phyloP scores from a whole-genome alignment of 2,113 vertebrate genomes.

The Ctenodactylus gundi region DNA sequence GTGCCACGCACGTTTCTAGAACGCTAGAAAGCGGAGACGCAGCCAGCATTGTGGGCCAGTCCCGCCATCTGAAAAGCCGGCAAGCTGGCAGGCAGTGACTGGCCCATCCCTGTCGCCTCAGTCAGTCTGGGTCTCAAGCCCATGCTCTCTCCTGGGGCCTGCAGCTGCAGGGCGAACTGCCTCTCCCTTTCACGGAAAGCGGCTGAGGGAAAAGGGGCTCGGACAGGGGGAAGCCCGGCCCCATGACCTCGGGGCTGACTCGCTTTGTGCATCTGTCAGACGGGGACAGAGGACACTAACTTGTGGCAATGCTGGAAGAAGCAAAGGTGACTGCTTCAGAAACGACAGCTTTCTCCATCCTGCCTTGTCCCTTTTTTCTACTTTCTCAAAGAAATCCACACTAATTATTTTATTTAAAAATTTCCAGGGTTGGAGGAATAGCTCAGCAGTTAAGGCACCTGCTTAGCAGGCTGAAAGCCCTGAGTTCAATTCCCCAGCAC shows the following conservation, averaged over 20 bases:
- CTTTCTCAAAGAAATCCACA: neutral
- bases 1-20: too few species aligned
- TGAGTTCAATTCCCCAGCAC: too few species aligned
- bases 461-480: too few species aligned
- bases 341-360: neutral
- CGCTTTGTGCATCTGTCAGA: neutral
- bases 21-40: neutral
- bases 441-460: too few species aligned
- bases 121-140: neutral
- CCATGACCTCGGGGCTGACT: neutral
- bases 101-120: neutral
- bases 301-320: neutral
- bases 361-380: neutral
- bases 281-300: neutral
- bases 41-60: neutral
- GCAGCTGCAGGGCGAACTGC: neutral
- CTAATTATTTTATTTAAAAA: slow-evolving; percentile 2
- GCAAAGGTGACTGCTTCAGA: neutral
- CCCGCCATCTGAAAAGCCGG: neutral
- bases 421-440: too few species aligned
- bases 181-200: neutral
- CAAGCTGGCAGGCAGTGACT: neutral
- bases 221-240: neutral
- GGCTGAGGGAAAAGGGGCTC: neutral
- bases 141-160: neutral